Evolutionary conservation across 2,113 vertebrate species (phyloP).

Genomic region (Melanerpes formicivorus): DNA sequence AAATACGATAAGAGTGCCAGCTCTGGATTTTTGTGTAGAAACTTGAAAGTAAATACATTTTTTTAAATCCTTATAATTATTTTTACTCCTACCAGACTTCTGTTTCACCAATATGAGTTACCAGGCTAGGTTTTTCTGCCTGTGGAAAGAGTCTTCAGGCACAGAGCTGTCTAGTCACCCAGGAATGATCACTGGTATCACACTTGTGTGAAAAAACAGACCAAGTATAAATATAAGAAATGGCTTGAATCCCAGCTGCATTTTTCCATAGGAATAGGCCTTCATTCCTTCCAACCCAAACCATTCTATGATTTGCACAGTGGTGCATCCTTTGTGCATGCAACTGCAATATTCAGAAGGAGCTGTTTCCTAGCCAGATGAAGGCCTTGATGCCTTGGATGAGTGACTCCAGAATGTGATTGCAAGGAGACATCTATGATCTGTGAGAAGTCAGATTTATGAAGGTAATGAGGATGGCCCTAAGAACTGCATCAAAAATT

Average conservation of each 20-base stretch:
- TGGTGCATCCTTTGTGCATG: not conserved
- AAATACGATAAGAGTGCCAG: not conserved
- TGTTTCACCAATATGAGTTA: not conserved
- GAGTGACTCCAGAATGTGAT: not conserved
- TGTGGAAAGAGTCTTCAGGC: not conserved
- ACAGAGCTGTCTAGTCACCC: not conserved
- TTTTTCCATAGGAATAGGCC: not conserved
- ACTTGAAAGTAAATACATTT: not conserved
- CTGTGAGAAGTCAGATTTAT: not conserved
- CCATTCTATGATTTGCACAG: not conserved
- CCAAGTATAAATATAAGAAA: not conserved
- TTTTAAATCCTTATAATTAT: not conserved
- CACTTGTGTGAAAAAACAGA: not conserved
- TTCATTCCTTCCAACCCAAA: not conserved
- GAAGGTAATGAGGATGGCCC: not conserved
- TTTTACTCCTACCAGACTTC: constrained; percentile 9
- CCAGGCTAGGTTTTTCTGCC: not conserved
- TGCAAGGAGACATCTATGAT: not conserved
- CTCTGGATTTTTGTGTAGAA: not conserved
- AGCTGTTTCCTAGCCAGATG: not conserved
- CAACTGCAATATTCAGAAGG: not conserved
- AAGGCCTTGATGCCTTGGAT: not conserved
- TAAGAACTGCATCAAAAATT: not conserved
- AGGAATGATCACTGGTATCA: not conserved
- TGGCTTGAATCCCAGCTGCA: not conserved